Percentiles rank a stretch among this genome's conserved stretches.
phyloP scores from a whole-genome alignment of 2,797 vertebrate genomes.

The Cossypha heuglini region DNA sequence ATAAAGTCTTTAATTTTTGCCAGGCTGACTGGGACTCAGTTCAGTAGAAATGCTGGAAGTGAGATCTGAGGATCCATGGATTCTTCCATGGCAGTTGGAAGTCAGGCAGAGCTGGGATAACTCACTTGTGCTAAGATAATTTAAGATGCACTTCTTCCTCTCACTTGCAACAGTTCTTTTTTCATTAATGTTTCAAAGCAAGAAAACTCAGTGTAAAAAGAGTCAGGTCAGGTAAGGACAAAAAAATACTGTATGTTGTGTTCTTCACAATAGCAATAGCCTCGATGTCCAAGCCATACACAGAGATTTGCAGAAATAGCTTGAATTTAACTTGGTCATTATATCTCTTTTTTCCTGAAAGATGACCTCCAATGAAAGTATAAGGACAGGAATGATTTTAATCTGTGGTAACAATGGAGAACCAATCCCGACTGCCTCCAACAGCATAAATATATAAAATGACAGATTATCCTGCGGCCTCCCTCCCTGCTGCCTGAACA shows the following conservation, averaged over 20 bases:
- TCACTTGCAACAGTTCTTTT: not conserved
- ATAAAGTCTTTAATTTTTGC: not conserved
- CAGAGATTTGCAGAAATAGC: not conserved
- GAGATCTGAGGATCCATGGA: not conserved
- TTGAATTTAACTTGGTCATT: slow-evolving; percentile 51
- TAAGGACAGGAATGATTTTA: slow-evolving; percentile 75
- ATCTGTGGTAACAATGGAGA: slow-evolving; percentile 70
- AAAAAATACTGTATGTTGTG: not conserved
- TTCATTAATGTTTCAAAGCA: not conserved
- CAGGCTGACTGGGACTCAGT: not conserved
- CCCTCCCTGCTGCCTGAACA: slow-evolving; percentile 25
- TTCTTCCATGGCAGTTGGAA: not conserved
- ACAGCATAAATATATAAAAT: slow-evolving; percentile 71
- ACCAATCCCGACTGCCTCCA: slow-evolving; percentile 29
- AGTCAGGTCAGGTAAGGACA: not conserved
- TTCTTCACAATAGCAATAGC: not conserved
- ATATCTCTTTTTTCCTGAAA: slow-evolving; percentile 44
- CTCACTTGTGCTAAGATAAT: not conserved
- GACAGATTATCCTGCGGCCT: slow-evolving; percentile 69
- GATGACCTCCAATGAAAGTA: slow-evolving; percentile 69
- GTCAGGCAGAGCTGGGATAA: not conserved
- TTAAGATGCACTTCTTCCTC: not conserved
- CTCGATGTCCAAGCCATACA: not conserved
- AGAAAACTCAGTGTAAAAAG: not conserved
- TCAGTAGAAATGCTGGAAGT: not conserved